phyloP scores from a whole-genome alignment of 2,113 vertebrate genomes.

The Oreocharis arfaki region DNA sequence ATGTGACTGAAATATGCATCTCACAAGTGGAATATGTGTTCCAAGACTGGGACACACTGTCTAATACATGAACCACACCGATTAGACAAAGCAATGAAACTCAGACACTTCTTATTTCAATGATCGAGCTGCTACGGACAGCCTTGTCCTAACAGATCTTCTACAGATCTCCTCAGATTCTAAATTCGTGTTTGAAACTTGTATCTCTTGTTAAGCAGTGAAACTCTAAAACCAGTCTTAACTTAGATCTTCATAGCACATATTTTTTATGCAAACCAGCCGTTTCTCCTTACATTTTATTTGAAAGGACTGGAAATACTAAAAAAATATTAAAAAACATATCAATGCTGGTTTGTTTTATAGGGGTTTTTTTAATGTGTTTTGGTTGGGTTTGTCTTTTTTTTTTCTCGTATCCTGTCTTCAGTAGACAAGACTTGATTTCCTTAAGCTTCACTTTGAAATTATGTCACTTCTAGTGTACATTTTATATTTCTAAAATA shows the following conservation, averaged over 20 bases:
- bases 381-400: background rate
- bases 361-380: accelerated
- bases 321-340: background rate
- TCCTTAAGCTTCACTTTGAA: background rate
- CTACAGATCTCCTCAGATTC: background rate
- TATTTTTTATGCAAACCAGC: background rate
- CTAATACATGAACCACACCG: background rate
- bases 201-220: background rate
- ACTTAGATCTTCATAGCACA: background rate
- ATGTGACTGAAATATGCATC: background rate
- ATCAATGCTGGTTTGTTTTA: background rate
- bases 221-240: background rate
- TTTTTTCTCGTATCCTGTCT: background rate
- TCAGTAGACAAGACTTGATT: background rate
- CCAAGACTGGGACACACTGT: too few relatives aligned
- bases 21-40: background rate
- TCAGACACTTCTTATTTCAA: background rate
- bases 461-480: background rate
- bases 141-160: background rate
- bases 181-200: background rate
- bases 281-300: background rate
- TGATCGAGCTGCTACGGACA: background rate
- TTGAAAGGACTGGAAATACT: background rate
- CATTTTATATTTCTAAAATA: background rate
- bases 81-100: background rate